These are phyloP conservation scores for Potamarius usumacintae DNA, from an alignment of 2,113 vertebrate genomes.

Conservation along the genomic window DNA sequence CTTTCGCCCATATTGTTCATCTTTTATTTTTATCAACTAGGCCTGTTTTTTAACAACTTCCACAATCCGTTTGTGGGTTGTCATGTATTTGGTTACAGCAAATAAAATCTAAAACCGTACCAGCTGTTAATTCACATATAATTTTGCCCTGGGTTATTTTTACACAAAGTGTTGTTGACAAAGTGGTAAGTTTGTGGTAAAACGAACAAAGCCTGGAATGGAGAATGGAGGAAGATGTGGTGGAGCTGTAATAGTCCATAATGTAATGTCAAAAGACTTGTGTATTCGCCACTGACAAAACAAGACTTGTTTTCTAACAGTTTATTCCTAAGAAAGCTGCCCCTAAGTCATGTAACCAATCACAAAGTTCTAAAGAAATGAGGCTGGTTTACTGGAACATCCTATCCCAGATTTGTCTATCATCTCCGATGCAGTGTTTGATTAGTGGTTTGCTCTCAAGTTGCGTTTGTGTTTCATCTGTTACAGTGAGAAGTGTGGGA, in stretches of 20 bases:
- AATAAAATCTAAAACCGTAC: neutral
- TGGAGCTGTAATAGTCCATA: neutral
- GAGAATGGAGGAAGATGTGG: neutral
- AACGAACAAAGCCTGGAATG: conserved; percentile 5
- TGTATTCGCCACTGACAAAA: conserved; percentile 5
- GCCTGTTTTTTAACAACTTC: neutral
- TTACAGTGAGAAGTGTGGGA: neutral
- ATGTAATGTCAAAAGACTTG: neutral
- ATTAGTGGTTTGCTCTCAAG: neutral
- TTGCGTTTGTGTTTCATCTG: neutral
- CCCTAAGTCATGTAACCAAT: conserved; percentile 10
- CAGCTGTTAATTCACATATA: neutral
- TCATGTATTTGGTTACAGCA: neutral
- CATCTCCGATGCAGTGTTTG: neutral
- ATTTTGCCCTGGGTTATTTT: neutral
- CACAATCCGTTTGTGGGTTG: neutral
- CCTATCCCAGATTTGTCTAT: conserved; percentile 12
- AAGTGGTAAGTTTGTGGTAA: conserved; percentile 14
- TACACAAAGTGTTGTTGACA: conserved; percentile 6
- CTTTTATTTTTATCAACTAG: neutral
- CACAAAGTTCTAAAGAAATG: neutral
- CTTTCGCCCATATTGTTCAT: neutral
- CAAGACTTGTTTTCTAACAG: conserved; percentile 32
- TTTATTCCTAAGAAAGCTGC: neutral
- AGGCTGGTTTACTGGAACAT: conserved; percentile 26